These are phyloP conservation scores for Lysandra coridon DNA, from an alignment of 2,888 invertebrate species.

Conservation along the genomic window DNA sequence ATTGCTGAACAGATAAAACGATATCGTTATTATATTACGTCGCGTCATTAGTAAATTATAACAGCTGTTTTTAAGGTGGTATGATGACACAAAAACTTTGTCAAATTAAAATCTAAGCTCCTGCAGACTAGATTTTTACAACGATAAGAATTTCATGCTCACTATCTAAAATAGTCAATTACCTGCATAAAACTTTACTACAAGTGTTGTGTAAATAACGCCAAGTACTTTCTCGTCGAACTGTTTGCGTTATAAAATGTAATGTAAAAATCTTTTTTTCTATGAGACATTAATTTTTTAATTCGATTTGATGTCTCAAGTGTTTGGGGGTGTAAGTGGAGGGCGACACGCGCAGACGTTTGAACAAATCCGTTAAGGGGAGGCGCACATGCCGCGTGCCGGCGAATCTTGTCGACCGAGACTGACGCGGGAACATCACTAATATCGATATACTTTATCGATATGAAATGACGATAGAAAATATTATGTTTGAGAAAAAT, in stretches of 20 bases:
- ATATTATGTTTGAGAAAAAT: not conserved
- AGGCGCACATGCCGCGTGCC: conserved; percentile 63
- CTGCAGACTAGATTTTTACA: not conserved
- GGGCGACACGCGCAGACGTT: conserved; percentile 59
- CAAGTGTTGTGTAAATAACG: not conserved
- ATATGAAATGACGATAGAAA: conserved; percentile 11
- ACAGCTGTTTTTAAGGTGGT: too few relatives aligned
- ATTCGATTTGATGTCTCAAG: conserved; percentile 14
- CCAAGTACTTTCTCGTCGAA: not conserved
- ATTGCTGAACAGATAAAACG: too few relatives aligned
- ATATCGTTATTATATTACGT: too few relatives aligned
- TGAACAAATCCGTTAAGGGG: conserved; percentile 77
- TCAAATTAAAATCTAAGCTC: too few relatives aligned
- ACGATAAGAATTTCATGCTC: not conserved
- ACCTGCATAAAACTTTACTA: not conserved
- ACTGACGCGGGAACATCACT: conserved; percentile 54
- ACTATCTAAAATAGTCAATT: not conserved
- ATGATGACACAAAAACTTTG: too few relatives aligned
- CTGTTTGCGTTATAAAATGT: too few relatives aligned
- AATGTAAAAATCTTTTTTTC: not conserved
- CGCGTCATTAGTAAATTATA: too few relatives aligned
- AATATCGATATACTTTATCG: conserved; percentile 47
- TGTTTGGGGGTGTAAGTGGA: conserved; percentile 31
- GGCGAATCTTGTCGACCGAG: conserved; percentile 68
- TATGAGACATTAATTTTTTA: not conserved